These are phyloP conservation scores for Gonatopus flavifemur DNA, from an alignment of 1,140 invertebrate genomes.

Conservation along the genomic window DNA sequence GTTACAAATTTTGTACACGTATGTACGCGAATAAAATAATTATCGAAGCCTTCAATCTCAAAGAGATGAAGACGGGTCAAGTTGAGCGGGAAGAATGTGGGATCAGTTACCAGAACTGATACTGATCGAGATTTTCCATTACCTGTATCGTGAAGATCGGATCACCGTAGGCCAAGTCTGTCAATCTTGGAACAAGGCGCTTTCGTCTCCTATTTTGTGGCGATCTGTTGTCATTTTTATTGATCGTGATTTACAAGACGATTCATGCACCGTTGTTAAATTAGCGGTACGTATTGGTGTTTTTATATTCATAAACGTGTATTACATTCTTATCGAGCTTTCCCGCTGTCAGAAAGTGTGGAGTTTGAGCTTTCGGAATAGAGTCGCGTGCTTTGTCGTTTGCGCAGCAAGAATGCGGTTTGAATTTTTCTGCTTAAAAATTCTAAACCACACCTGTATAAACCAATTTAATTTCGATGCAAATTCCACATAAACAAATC, in stretches of 20 bases:
- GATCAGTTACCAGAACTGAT: slow-evolving; percentile 56
- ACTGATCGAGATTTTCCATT: slow-evolving; percentile 50
- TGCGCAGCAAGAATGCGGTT: too few species aligned
- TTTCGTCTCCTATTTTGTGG: slow-evolving; percentile 51
- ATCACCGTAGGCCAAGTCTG: slow-evolving; percentile 44
- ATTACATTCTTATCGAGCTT: slow-evolving; percentile 7
- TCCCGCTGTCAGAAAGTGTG: not conserved
- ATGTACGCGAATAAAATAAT: too few species aligned
- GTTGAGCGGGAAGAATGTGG: slow-evolving; percentile 48
- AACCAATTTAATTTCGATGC: too few species aligned
- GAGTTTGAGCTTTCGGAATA: too few species aligned
- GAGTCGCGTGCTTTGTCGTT: too few species aligned
- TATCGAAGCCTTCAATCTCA: slow-evolving; percentile 8
- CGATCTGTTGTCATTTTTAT: slow-evolving; percentile 48
- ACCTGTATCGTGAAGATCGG: slow-evolving; percentile 43
- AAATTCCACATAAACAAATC: too few species aligned
- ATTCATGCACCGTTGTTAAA: slow-evolving; percentile 38
- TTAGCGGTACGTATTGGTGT: slow-evolving; percentile 33
- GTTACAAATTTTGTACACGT: too few species aligned
- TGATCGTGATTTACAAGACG: slow-evolving; percentile 46
- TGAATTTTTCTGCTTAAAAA: too few species aligned
- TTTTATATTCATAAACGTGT: not conserved
- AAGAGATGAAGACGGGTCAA: slow-evolving; percentile 40
- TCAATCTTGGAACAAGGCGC: slow-evolving; percentile 41
- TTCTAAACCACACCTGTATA: too few species aligned